A percentile compares a stretch with the other conserved stretches of the same genome.
phyloP scores from a whole-genome alignment of 2,797 vertebrate species.

The Anguilla marmorata region DNA sequence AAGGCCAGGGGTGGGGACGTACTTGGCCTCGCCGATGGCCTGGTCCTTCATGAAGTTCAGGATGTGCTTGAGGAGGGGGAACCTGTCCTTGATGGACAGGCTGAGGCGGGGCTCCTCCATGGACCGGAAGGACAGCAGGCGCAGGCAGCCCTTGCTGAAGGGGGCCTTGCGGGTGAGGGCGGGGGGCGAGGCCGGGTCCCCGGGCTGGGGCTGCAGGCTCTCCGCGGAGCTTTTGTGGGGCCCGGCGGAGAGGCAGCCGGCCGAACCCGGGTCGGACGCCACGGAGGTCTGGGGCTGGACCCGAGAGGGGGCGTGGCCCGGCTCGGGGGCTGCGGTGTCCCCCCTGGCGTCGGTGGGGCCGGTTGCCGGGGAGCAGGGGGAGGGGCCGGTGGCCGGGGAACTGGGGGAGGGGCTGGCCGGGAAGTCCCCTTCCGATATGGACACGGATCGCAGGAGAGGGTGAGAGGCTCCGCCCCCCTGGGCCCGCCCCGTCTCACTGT shows the following conservation, averaged over 20 bases:
- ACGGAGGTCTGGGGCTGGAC: slow-evolving; percentile 50
- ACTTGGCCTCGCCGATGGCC: slow-evolving; percentile 83
- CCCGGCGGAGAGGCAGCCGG: slow-evolving; percentile 50
- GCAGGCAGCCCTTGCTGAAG: slow-evolving; percentile 84
- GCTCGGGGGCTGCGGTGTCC: slow-evolving; percentile 30
- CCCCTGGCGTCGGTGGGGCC: slow-evolving; percentile 35
- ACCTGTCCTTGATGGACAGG: slow-evolving; percentile 85
- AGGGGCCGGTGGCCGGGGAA: slow-evolving; percentile 4
- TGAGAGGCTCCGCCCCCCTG: slow-evolving; percentile 47
- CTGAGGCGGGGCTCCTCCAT: slow-evolving; percentile 82
- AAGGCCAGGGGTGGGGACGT: not conserved
- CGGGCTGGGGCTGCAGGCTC: slow-evolving; percentile 65
- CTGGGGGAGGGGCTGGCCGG: slow-evolving; percentile 66
- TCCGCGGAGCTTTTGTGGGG: slow-evolving; percentile 66
- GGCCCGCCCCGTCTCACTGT: slow-evolving; percentile 52
- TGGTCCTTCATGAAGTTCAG: slow-evolving; percentile 92
- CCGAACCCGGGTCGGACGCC: slow-evolving; percentile 50
- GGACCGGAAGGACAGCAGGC: slow-evolving; percentile 90
- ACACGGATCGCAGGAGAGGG: slow-evolving; percentile 65
- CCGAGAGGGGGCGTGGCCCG: slow-evolving; percentile 28
- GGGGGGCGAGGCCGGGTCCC: slow-evolving; percentile 77
- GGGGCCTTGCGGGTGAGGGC: slow-evolving; percentile 78
- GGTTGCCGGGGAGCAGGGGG: not conserved
- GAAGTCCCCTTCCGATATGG: slow-evolving; percentile 82
- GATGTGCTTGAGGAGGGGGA: slow-evolving; percentile 83